Base-by-base conservation (phyloP, 1,140 invertebrate genomes). In the Brachionus sp. region DNA sequence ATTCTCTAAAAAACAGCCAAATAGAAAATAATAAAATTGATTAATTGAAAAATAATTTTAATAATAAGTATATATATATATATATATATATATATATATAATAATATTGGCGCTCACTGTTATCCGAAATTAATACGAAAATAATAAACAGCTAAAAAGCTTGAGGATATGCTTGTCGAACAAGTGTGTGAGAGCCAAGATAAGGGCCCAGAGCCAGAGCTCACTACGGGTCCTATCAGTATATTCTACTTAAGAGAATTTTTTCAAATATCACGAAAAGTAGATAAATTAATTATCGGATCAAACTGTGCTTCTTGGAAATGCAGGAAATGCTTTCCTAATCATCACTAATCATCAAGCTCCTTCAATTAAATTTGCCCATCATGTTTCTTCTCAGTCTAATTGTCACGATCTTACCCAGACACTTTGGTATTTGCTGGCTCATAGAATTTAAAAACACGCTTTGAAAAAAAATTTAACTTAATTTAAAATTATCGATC, bases 1-100 rank as follows among this genome's bases (percentile, higher is more conserved):
- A 33, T 66, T 35, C 10, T 12, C 10, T 33, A 13, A 29, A 66
- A 33, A 33, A 66, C 64, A 66, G 25, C 23, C 57, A 64, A 29
- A 64, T 25, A 64, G 57, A 23, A 64, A 66, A 66, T 12, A 46
- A 46, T n/a, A 66, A 66, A 66, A 66, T 66, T 66, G 64, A 66
- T 66, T 33, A 66, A 33, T 66, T 66, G 13, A 66, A 35, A 66
- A 66, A 66, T 7, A 66, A 37, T 66, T 66, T 66, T 66, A 3
- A 35, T 66, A 12, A 66, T 57, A n/a, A n/a, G 23, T 5, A 19
- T 57, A 10, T 19, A 19, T n/a, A 57, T 53, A n/a, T 53, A 5
- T 53, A 19, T 53, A 19, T 53, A 39, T 5, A 39, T 4, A 39
- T 39, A 39, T 39, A 39, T 39, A 5, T 0, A 19, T 23, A 57